Base-by-base conservation (phyloP, 2,797 vertebrate species). In the Phyllotis vaccarum region DNA sequence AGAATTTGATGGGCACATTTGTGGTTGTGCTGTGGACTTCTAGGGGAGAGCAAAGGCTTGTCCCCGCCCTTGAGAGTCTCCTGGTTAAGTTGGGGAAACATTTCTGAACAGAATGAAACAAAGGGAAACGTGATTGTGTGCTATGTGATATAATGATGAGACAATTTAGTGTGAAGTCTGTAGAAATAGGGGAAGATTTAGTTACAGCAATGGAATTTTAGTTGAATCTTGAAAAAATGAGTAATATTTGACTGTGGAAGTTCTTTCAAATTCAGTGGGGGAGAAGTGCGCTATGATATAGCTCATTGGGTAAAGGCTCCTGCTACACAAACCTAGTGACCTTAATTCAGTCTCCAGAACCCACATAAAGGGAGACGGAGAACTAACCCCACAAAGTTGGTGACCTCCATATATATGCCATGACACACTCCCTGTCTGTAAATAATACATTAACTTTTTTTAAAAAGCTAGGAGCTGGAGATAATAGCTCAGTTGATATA, bases 221-320 rank as follows among this genome's bases (percentile, higher is more conserved):
- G 95, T 49, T 6, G 29, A 88, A 52, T 78, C 72, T 93, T 82
- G 68, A 86, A 89, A 75, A 76, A 21, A n/a, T 34, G 13, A 86
- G 58, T 78, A 66, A 82, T 21, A 54, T 82, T 86, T 90, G 72
- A 49, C 43, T 76, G 43, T 2, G 49, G 16, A 68, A 2, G 43
- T 76, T 27, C 52, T 79, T 89, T 62, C 1, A 8, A 21, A 10
- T 91, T 94, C 27, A 70, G 16, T 10, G 40, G 5, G 76, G 40
- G 34, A 85, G n/a, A 85, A 70, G 54, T 76, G 24, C 52, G 46
- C 49, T 5, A 2, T 19, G 9, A 22, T 56, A 34, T n/a, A n/a
- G 17, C 17, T 58, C 34, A 40, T 10, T 87, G 24, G 19, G 49
- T 27, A 87, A 70, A 29, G 17, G n/a, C 81, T 31, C 27, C 37